phyloP scores from a whole-genome alignment of 2,888 invertebrate genomes.

The Syrphus vitripennis region DNA sequence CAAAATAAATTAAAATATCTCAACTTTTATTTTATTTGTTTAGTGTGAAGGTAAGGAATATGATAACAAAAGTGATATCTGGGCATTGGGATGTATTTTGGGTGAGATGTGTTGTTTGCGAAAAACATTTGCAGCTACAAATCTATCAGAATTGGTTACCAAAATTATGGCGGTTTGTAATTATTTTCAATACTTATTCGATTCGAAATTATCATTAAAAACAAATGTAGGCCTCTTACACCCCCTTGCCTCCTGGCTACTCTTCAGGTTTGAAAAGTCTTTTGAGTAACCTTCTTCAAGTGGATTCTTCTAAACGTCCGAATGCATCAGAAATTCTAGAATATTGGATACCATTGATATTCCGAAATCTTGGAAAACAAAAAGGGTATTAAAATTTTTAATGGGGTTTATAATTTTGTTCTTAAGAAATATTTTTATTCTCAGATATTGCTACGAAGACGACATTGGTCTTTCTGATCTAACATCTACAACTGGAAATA shows the following conservation, averaged over 20 bases:
- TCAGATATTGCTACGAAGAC: slow-evolving; percentile 78
- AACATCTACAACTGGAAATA: slow-evolving; percentile 40
- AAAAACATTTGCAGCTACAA: slow-evolving; percentile 88
- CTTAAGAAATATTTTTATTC: not conserved
- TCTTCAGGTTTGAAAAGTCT: slow-evolving; percentile 85
- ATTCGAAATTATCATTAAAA: not conserved
- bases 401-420: not conserved
- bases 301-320: slow-evolving; percentile 84
- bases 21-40: not conserved
- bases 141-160: slow-evolving; percentile 87
- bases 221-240: slow-evolving; percentile 84
- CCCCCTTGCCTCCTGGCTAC: slow-evolving; percentile 85
- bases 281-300: slow-evolving; percentile 84
- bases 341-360: slow-evolving; percentile 82
- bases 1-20: not conserved
- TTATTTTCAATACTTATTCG: not conserved
- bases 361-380: slow-evolving; percentile 79
- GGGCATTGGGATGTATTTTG: slow-evolving; percentile 89
- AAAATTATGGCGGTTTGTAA: slow-evolving; percentile 86
- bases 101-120: slow-evolving; percentile 88
- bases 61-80: slow-evolving; percentile 89
- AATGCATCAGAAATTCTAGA: slow-evolving; percentile 84
- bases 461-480: slow-evolving; percentile 73
- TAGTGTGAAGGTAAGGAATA: slow-evolving; percentile 90
- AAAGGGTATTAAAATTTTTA: slow-evolving; percentile 78